Conservation (phyloP, 2,888 invertebrate species). For the Drosophila acutilabella region DNA sequence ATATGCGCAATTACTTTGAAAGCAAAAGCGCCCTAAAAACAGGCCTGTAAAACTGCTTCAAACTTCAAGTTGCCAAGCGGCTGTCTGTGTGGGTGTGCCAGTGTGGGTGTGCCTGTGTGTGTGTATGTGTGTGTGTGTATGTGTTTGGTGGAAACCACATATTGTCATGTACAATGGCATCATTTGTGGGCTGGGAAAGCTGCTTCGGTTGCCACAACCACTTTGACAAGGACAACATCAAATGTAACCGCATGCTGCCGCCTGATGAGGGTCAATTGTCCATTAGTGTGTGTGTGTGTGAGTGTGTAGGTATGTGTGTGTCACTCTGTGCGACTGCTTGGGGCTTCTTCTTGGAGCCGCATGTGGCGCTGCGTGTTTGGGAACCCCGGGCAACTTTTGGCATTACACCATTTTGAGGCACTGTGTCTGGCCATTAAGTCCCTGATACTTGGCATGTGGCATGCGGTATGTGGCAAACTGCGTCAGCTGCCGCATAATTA, state of each 20-base stretch:
- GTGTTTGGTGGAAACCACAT: constrained; percentile 54
- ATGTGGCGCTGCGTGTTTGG: constrained; percentile 39
- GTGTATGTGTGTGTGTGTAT: constrained; percentile 6
- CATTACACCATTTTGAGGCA: constrained; percentile 39
- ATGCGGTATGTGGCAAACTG: constrained; percentile 23
- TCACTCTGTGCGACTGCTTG: constrained; percentile 9
- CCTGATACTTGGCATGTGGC: constrained; percentile 23
- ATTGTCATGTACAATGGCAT: constrained; percentile 78
- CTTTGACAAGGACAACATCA: constrained; percentile 64
- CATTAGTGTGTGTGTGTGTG: constrained; percentile 39
- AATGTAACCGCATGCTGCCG: constrained; percentile 73
- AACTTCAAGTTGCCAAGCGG: constrained; percentile 7
- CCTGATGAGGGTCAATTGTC: constrained; percentile 70
- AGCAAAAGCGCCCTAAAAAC: constrained; percentile 50
- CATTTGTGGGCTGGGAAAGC: constrained; percentile 65
- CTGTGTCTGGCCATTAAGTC: constrained; percentile 33
- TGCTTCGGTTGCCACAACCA: constrained; percentile 39
- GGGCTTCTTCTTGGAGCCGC: constrained; percentile 42
- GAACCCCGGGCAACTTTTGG: constrained; percentile 60
- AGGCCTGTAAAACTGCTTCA: constrained; percentile 13
- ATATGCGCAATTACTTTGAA: constrained; percentile 74
- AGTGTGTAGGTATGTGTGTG: constrained; percentile 7
- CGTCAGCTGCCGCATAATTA: constrained; percentile 75
- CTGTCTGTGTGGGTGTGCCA: constrained; percentile 1
- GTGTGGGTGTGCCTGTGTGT: background rate